Evolutionary conservation across 2,888 invertebrate genomes (phyloP).

Genomic region (Chrysotoxum bicinctum): DNA sequence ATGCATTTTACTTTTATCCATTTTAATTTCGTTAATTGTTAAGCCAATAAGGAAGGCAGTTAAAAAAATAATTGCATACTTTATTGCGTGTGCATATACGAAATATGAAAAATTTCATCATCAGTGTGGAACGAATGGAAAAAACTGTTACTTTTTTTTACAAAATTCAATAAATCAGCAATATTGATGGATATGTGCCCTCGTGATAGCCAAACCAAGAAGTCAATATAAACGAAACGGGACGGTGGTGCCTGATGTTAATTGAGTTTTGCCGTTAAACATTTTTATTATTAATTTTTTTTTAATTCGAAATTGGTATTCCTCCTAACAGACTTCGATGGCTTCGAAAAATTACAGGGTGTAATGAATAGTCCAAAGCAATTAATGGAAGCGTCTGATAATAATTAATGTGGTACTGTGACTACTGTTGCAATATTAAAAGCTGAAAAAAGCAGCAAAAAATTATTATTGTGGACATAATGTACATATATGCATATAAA

Average conservation of each 20-base stretch:
- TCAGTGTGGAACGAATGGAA: neutral
- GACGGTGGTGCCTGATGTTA: neutral
- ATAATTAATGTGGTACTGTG: conserved; percentile 42
- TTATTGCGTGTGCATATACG: neutral
- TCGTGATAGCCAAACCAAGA: conserved; percentile 16
- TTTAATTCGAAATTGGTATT: conserved; percentile 18
- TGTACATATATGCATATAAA: too few relatives aligned
- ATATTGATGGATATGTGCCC: conserved; percentile 44
- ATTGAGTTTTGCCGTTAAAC: conserved; percentile 39
- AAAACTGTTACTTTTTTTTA: conserved; percentile 23
- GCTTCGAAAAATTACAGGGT: conserved; percentile 43
- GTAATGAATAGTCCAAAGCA: conserved; percentile 62
- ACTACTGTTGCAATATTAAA: conserved; percentile 61
- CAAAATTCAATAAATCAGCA: conserved; percentile 57
- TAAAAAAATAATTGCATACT: conserved; percentile 24
- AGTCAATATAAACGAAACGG: conserved; percentile 8
- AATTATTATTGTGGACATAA: too few relatives aligned
- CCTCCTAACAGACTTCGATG: neutral
- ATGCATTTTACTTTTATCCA: conserved; percentile 28
- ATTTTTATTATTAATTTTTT: conserved; percentile 5
- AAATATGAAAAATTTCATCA: conserved; percentile 27
- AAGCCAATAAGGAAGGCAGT: conserved; percentile 50
- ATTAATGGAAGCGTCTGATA: conserved; percentile 48
- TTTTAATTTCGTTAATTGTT: conserved; percentile 68
- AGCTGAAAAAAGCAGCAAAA: neutral